phyloP scores from a whole-genome alignment of 2,888 invertebrate genomes.

The Sinotaia quadrata region DNA sequence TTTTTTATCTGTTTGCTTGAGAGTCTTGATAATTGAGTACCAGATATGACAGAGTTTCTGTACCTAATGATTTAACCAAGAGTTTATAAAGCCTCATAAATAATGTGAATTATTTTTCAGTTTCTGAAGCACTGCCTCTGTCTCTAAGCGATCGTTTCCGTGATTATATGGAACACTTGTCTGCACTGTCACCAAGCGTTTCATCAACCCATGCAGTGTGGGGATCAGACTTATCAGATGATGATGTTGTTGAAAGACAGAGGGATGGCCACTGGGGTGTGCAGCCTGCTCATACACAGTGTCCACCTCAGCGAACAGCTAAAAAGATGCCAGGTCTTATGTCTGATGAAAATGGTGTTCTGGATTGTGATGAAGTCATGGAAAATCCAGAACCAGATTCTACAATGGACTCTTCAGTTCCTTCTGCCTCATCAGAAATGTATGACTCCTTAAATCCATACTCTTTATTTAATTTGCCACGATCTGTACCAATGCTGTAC shows the following conservation, averaged over 20 bases:
- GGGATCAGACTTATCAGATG: slow-evolving; percentile 17
- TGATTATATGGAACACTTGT: slow-evolving; percentile 58
- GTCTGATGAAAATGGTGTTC: slow-evolving; percentile 12
- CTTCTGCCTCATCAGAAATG: slow-evolving; percentile 31
- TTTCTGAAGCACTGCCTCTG: slow-evolving; percentile 1
- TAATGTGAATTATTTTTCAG: no score
- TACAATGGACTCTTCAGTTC: slow-evolving; percentile 32
- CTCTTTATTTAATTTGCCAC: slow-evolving; percentile 56
- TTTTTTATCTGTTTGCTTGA: no score
- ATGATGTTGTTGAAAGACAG: slow-evolving; percentile 1
- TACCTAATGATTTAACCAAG: no score
- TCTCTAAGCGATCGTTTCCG: slow-evolving; percentile 52
- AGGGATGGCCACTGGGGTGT: neutral
- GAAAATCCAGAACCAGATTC: slow-evolving; percentile 23
- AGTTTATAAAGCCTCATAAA: no score
- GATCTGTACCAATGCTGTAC: slow-evolving; percentile 25
- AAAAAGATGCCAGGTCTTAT: slow-evolving; percentile 43
- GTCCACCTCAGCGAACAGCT: slow-evolving; percentile 43
- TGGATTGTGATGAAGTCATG: slow-evolving; percentile 20
- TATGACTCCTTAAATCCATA: slow-evolving; percentile 56
- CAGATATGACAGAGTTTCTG: no score
- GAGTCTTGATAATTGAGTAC: no score
- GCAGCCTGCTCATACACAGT: slow-evolving; percentile 12
- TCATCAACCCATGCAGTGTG: slow-evolving; percentile 31
- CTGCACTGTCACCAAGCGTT: slow-evolving; percentile 40